phyloP scores from a whole-genome alignment of 1,140 invertebrate species.

The Polypedilum pembai region DNA sequence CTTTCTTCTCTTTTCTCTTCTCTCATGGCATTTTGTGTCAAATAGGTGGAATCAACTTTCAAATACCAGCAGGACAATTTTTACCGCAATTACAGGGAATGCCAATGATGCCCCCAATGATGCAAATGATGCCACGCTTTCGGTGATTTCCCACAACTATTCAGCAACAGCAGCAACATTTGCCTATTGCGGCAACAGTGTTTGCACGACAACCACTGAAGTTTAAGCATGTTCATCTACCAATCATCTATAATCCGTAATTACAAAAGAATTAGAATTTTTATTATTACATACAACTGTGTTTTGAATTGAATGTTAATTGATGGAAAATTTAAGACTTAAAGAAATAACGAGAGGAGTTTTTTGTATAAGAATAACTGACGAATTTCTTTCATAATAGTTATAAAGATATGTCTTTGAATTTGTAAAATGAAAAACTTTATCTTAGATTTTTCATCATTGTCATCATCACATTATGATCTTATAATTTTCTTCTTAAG shows the following conservation, averaged over 20 bases:
- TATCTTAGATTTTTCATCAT: constrained; percentile 19
- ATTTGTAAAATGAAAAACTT: neutral
- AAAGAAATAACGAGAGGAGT: neutral
- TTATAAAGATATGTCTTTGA: too few species aligned
- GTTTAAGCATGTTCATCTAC: neutral
- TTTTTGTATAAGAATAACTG: neutral
- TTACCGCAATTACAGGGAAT: constrained; percentile 52
- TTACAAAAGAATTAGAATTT: constrained; percentile 7
- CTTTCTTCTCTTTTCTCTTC: constrained; percentile 32
- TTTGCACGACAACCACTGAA: neutral
- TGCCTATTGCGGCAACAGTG: neutral
- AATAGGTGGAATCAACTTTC: constrained; percentile 37
- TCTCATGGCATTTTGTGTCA: constrained; percentile 35
- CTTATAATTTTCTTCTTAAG: neutral
- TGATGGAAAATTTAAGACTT: constrained; percentile 19
- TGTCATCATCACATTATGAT: neutral
- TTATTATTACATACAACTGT: neutral
- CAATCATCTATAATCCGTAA: constrained; percentile 2
- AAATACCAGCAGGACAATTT: constrained; percentile 46
- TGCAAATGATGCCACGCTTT: constrained; percentile 64
- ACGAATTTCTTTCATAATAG: neutral
- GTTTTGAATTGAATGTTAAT: neutral
- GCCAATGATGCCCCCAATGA: constrained; percentile 56
- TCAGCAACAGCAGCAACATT: neutral
- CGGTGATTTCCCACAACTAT: constrained; percentile 63